phyloP scores from a whole-genome alignment of 2,797 vertebrate genomes.

The Chaetophractus vellerosus region DNA sequence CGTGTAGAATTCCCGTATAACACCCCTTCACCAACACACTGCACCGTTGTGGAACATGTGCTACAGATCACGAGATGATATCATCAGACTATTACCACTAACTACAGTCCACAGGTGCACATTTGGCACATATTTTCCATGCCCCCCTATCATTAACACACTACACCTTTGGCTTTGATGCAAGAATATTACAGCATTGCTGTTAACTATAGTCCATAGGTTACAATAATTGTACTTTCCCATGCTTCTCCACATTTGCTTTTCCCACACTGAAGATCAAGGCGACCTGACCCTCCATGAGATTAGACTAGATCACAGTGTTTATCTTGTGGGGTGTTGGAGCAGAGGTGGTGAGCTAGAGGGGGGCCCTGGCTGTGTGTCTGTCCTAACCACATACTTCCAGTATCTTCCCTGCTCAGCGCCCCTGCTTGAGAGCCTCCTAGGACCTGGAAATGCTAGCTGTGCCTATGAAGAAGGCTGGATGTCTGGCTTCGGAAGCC shows the following conservation, averaged over 20 bases:
- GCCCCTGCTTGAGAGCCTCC: background rate
- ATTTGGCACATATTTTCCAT: too few relatives aligned
- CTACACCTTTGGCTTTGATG: too few relatives aligned
- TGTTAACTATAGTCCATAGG: too few relatives aligned
- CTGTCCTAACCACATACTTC: background rate
- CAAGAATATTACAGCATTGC: too few relatives aligned
- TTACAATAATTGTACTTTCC: too few relatives aligned
- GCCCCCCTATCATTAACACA: too few relatives aligned
- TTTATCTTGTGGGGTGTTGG: background rate
- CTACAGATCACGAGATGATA: too few relatives aligned
- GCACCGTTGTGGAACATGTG: too few relatives aligned
- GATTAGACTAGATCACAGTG: background rate
- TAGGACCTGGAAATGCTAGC: background rate
- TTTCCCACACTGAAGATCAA: background rate
- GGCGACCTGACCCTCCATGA: background rate
- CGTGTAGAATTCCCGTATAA: too few relatives aligned
- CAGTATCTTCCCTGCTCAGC: background rate
- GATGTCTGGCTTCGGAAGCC: background rate
- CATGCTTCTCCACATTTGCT: background rate
- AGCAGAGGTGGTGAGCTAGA: background rate
- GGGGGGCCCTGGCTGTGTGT: background rate
- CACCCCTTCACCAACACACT: too few relatives aligned
- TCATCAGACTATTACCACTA: too few relatives aligned
- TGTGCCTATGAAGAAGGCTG: background rate
- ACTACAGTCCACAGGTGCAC: too few relatives aligned